Conservation (phyloP, 2,797 vertebrate species). For the Apodemus agrarius region DNA sequence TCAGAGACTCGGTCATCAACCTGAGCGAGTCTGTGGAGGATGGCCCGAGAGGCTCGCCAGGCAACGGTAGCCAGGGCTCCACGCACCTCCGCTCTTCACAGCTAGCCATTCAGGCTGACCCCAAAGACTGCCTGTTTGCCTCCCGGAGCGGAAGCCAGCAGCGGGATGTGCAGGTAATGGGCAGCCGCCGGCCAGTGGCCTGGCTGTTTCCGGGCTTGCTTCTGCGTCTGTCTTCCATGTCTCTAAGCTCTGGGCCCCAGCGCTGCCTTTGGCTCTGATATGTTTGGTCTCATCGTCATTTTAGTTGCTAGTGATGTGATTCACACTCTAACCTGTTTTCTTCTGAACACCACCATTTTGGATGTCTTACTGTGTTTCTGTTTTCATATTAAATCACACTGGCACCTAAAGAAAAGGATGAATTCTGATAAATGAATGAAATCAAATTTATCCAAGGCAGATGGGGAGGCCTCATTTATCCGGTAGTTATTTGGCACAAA, state of each 20-base stretch:
- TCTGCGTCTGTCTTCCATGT: not conserved
- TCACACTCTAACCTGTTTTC: not conserved
- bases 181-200: fast-evolving
- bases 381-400: not conserved
- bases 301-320: conserved; percentile 2
- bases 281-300: not conserved
- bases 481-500: not conserved
- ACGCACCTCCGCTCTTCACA: conserved; percentile 82
- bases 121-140: conserved; percentile 90
- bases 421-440: not conserved
- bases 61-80: conserved; percentile 87
- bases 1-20: conserved; percentile 93
- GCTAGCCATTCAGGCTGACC: conserved; percentile 79
- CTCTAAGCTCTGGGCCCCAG: not conserved
- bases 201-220: not conserved
- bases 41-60: conserved; percentile 84
- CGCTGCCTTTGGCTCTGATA: not conserved
- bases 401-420: not conserved
- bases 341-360: not conserved
- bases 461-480: not conserved
- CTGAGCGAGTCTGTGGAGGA: conserved; percentile 90
- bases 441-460: conserved; percentile 8
- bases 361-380: not conserved
- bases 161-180: conserved; percentile 91
- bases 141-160: conserved; percentile 82